A percentile compares a stretch with the other conserved stretches of the same genome.
These are phyloP conservation scores for Gadopsis bispinosus DNA, from an alignment of 2,797 vertebrate genomes.

Conservation along the genomic window DNA sequence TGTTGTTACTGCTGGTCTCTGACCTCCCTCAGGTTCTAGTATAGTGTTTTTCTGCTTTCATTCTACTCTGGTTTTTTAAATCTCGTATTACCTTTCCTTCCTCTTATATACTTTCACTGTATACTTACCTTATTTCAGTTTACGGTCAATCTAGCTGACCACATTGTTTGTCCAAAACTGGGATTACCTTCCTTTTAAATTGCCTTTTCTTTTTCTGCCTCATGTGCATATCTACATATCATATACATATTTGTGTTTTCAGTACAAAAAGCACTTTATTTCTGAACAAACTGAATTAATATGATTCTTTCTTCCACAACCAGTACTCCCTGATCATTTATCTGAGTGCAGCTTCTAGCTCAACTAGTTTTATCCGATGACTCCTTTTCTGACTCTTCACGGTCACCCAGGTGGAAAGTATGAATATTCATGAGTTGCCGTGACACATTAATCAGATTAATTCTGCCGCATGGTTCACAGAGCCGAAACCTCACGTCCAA, in stretches of 20 bases:
- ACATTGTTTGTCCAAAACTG: conserved; percentile 1
- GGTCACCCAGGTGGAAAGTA: conserved; percentile 67
- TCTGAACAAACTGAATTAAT: background rate
- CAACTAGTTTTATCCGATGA: conserved; percentile 38
- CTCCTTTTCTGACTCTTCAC: conserved; percentile 47
- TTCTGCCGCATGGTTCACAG: conserved; percentile 72
- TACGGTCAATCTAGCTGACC: background rate
- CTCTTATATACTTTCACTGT: conserved; percentile 8
- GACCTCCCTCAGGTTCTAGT: conserved; percentile 21
- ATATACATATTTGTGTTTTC: background rate
- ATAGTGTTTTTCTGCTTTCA: conserved; percentile 13
- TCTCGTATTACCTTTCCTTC: conserved; percentile 18
- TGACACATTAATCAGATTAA: conserved; percentile 77
- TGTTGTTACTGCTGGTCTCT: conserved; percentile 18
- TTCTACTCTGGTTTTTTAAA: conserved; percentile 11
- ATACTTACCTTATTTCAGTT: conserved; percentile 3
- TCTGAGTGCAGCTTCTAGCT: conserved; percentile 32
- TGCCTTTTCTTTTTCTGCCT: background rate
- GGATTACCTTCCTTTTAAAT: background rate
- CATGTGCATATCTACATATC: no score
- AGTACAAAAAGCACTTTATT: conserved; percentile 10
- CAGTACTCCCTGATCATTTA: conserved; percentile 8
- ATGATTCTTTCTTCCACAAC: background rate
- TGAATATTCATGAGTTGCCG: conserved; percentile 77
- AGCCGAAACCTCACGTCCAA: conserved; percentile 67